A percentile compares a stretch with the other conserved stretches of the same genome.
These are phyloP conservation scores for Neogobius melanostomus DNA, from an alignment of 2,113 vertebrate species.

Conservation along the genomic window DNA sequence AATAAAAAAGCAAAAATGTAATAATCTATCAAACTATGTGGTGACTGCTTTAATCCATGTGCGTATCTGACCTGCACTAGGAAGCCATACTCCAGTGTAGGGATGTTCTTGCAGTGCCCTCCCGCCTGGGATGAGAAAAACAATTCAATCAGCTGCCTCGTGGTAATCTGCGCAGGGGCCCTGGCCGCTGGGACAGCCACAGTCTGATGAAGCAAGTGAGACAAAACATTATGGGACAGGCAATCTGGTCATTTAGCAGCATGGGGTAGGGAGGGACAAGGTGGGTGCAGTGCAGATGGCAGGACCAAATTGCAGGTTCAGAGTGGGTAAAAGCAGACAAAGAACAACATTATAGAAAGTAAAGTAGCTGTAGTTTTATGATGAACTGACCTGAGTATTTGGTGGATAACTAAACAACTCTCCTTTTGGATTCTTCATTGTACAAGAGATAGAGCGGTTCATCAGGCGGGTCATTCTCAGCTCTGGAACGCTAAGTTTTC, in stretches of 20 bases:
- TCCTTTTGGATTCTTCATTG: slow-evolving; percentile 95
- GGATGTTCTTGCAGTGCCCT: slow-evolving; percentile 97
- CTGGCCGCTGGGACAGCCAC: slow-evolving; percentile 82
- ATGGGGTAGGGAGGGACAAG: slow-evolving; percentile 45
- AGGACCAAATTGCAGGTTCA: slow-evolving; percentile 38
- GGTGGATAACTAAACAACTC: slow-evolving; percentile 93
- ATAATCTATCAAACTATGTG: background rate
- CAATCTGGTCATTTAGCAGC: slow-evolving; percentile 56
- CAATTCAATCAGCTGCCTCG: slow-evolving; percentile 86
- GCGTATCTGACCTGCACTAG: slow-evolving; percentile 87
- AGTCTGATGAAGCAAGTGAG: slow-evolving; percentile 84
- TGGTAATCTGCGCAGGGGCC: slow-evolving; percentile 85
- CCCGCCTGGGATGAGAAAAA: slow-evolving; percentile 87
- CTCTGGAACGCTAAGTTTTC: slow-evolving; percentile 91
- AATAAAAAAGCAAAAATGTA: background rate
- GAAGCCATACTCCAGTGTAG: slow-evolving; percentile 97
- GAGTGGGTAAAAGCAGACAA: slow-evolving; percentile 33
- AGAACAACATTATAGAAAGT: slow-evolving; percentile 4
- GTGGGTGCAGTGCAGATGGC: slow-evolving; percentile 48
- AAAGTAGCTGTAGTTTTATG: background rate
- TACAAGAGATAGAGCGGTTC: slow-evolving; percentile 95
- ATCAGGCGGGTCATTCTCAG: slow-evolving; percentile 93
- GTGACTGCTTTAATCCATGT: slow-evolving; percentile 3
- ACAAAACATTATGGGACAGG: slow-evolving; percentile 83
- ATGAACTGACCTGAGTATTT: slow-evolving; percentile 86